Percentiles rank a stretch among this genome's conserved stretches.
These are phyloP conservation scores for Sinohyriopsis cumingii DNA, from an alignment of 2,888 invertebrate species.

Conservation along the genomic window DNA sequence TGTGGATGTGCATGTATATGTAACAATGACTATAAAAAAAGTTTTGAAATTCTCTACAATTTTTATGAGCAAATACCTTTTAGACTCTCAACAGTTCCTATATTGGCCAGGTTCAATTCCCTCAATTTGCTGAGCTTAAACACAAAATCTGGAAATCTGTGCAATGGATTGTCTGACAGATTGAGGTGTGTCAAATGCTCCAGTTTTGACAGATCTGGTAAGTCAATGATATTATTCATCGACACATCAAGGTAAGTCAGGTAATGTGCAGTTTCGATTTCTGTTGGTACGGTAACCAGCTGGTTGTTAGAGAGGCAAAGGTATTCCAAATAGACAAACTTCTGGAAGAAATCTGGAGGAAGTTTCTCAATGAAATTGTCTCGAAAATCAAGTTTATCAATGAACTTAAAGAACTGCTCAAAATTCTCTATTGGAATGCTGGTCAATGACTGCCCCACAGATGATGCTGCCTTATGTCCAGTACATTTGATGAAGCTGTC, in stretches of 20 bases:
- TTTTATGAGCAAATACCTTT: constrained; percentile 21
- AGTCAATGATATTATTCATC: constrained; percentile 33
- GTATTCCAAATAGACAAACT: constrained; percentile 25
- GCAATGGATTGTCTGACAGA: constrained; percentile 55
- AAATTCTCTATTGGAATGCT: constrained; percentile 29
- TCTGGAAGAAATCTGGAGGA: constrained; percentile 33
- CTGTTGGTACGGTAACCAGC: constrained; percentile 33
- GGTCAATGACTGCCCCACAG: constrained; percentile 26
- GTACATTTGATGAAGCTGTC: constrained; percentile 36
- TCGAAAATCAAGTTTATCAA: constrained; percentile 48
- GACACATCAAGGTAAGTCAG: constrained; percentile 36
- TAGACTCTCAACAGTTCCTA: constrained; percentile 41
- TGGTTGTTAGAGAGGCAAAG: constrained; percentile 51
- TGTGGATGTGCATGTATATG: too few relatives aligned
- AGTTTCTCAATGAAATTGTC: constrained; percentile 43
- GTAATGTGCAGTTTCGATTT: constrained; percentile 14
- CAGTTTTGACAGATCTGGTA: constrained; percentile 37
- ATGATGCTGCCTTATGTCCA: constrained; percentile 40
- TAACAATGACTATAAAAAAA: too few relatives aligned
- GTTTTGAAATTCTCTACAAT: too few relatives aligned
- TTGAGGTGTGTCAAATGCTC: constrained; percentile 40
- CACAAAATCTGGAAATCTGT: constrained; percentile 38
- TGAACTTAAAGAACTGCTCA: constrained; percentile 24
- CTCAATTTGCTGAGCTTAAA: constrained; percentile 34
- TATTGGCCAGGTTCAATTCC: constrained; percentile 50